Percentiles rank a stretch among this genome's conserved stretches.
Conservation (phyloP, 2,888 invertebrate genomes). For the Acanthosepion pharaonis region DNA sequence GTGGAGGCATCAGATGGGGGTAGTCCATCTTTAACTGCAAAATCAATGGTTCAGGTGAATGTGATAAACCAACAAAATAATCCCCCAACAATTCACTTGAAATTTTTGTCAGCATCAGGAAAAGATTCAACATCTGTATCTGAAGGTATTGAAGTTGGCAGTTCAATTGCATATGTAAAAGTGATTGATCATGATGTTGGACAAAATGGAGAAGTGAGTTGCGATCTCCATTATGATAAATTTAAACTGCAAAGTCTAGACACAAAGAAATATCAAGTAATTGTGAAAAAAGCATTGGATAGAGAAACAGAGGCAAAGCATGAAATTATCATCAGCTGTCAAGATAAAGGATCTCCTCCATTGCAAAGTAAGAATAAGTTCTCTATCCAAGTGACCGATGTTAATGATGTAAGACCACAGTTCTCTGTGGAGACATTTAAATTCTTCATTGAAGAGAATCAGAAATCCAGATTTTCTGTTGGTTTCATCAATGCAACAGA, state of each 20-base stretch:
- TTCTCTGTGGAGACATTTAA: constrained; percentile 23
- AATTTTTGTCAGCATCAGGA: not conserved
- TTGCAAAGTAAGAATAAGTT: not conserved
- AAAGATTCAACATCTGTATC: not conserved
- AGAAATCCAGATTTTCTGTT: not conserved
- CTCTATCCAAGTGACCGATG: constrained; percentile 9
- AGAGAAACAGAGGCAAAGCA: constrained; percentile 33
- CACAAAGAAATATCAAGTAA: not conserved
- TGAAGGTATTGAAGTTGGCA: not conserved
- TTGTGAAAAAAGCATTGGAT: constrained; percentile 10
- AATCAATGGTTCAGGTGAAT: constrained; percentile 58
- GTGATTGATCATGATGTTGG: constrained; percentile 1
- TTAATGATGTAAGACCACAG: constrained; percentile 10
- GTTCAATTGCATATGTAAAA: constrained; percentile 21
- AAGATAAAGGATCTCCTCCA: constrained; percentile 33
- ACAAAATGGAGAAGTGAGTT: constrained; percentile 1
- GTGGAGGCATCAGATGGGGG: constrained; percentile 65
- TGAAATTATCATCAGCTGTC: constrained; percentile 33
- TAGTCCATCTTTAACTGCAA: constrained; percentile 59
- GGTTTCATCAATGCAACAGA: constrained; percentile 20
- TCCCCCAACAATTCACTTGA: not conserved
- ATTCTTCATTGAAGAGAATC: constrained; percentile 21
- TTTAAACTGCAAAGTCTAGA: not conserved
- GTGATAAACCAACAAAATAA: constrained; percentile 51
- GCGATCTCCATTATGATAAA: not conserved